phyloP scores from a whole-genome alignment of 2,797 vertebrate species.

The Myotis myotis region DNA sequence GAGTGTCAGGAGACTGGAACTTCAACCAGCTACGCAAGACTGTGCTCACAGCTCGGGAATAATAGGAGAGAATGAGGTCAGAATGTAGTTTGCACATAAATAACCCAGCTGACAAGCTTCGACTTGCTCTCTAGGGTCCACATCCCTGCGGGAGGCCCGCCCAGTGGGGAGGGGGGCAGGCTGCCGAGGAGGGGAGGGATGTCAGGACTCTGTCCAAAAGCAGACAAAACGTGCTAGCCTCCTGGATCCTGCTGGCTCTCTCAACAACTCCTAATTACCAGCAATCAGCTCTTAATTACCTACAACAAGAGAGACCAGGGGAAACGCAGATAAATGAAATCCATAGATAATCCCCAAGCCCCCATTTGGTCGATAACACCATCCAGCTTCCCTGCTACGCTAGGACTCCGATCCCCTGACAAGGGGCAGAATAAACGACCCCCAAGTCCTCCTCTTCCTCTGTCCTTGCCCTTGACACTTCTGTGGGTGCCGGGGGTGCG shows the following conservation, averaged over 20 bases:
- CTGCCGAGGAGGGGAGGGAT: not conserved
- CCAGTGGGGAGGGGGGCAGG: not conserved
- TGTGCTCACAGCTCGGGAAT: conserved; percentile 4
- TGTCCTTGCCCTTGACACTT: not conserved
- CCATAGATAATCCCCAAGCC: conserved; percentile 78
- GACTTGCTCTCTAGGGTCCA: not conserved
- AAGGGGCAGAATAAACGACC: not conserved
- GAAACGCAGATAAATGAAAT: conserved; percentile 78
- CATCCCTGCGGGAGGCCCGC: not conserved
- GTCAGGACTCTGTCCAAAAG: conserved; percentile 58
- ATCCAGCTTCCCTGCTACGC: conserved; percentile 58
- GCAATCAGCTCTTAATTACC: conserved; percentile 80
- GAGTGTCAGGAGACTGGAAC: not conserved
- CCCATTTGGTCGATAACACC: conserved; percentile 74
- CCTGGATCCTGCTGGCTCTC: conserved; percentile 71
- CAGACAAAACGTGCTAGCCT: conserved; percentile 52
- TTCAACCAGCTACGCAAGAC: not conserved
- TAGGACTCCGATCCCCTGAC: conserved; percentile 39
- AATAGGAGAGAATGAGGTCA: conserved; percentile 7
- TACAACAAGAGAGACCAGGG: conserved; percentile 74
- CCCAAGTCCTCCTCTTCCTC: not conserved
- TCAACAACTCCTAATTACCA: conserved; percentile 77
- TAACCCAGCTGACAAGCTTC: conserved; percentile 32
- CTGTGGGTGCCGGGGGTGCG: not conserved
- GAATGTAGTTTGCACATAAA: not conserved